Base-by-base conservation (phyloP, 1,140 invertebrate genomes). In the Cylas formicarius region DNA sequence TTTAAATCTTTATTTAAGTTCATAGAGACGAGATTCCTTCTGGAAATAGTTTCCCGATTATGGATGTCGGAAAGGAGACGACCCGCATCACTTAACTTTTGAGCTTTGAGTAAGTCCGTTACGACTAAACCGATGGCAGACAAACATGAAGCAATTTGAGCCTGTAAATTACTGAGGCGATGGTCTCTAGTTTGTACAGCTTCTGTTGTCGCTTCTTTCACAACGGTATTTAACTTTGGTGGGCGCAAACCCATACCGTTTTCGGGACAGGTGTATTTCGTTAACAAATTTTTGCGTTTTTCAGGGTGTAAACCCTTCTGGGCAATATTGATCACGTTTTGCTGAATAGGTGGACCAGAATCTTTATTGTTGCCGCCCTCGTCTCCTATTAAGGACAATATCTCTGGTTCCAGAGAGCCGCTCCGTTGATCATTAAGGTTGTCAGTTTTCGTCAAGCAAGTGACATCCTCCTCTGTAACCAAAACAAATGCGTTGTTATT, bases 1-100 rank as follows among this genome's bases (percentile, higher is more conserved):
- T 36, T 42, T 2, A 35, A 1, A 2, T 44, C 27, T 24, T 34
- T 43, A 13, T 36, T 42, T 29, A 48, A 28, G 44, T 44, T 44
- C 8, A 39, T 5, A 1, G 46, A 33, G 20, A 48, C 18, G 14
- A 48, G 28, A 1, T 40, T 26, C 17, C 39, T 33, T 18, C 40
- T n/a, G 1, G 39, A 32, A 3, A 3, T 24, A 9, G 46, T 24
- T 29, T 44, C 21, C 3, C 7, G 17, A 18, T 17, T 11, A 18
- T 44, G 46, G 16, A 48, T n/a, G 13, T 44, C 46, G 16, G 23
- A 21, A 4, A 48, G 16, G 2, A 48, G 46, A 3, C 26, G 28
- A 9, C 39, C 24, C 14, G 47, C 41, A 27, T 41, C 32, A 18
- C 37, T 42, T 6, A 36, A 6, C 3, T 9, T 17, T 18, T 36